Evolutionary conservation across 2,113 vertebrate species (phyloP).

Genomic region (Chlorocebus sabaeus): DNA sequence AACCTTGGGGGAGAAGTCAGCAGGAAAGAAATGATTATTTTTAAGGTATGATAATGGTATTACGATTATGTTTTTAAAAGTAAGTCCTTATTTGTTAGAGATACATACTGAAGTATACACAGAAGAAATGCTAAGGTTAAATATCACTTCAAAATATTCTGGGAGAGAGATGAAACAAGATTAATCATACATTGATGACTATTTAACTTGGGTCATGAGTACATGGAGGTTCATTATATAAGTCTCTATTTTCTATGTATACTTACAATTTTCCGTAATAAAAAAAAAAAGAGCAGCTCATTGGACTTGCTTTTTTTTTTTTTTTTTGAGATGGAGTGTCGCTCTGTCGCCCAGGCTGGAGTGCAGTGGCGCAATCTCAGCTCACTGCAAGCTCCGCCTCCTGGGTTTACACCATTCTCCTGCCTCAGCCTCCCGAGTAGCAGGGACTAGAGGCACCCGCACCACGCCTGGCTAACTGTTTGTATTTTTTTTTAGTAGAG

Average conservation of each 20-base stretch:
- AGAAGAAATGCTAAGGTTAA: not conserved
- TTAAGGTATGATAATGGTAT: not conserved
- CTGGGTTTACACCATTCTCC: too few relatives aligned
- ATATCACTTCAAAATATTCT: conserved; percentile 40
- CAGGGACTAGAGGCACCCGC: too few relatives aligned
- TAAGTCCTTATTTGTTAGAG: conserved; percentile 21
- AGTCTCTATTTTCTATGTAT: not conserved
- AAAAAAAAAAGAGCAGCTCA: not conserved
- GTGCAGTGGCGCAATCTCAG: too few relatives aligned
- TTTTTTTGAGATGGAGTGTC: too few relatives aligned
- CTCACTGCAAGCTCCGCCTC: too few relatives aligned
- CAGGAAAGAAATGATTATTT: not conserved
- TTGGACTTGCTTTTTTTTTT: too few relatives aligned
- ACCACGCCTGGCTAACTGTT: too few relatives aligned
- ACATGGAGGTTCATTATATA: not conserved
- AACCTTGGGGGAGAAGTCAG: too few relatives aligned
- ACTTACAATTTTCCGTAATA: conserved; percentile 3
- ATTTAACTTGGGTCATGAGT: not conserved
- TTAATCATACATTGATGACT: not conserved
- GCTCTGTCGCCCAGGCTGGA: too few relatives aligned
- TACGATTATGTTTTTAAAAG: conserved; percentile 21
- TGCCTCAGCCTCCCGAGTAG: too few relatives aligned
- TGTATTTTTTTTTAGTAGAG: too few relatives aligned
- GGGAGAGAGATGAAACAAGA: conserved; percentile 11
- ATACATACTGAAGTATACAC: not conserved